phyloP scores from a whole-genome alignment of 2,888 invertebrate genomes.

The Eudasyphora cyanicolor region DNA sequence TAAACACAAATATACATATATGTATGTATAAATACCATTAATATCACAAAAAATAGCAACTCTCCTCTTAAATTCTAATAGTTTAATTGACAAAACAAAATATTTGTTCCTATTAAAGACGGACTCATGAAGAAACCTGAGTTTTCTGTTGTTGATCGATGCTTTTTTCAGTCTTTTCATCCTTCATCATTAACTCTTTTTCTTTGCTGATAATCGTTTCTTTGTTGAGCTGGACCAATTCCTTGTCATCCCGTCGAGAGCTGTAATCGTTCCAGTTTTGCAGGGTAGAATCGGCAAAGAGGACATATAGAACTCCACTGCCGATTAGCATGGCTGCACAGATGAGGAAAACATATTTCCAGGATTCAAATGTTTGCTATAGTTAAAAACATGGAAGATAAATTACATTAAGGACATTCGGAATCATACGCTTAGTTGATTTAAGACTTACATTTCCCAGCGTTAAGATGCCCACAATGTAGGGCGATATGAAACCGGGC shows the following conservation, averaged over 20 bases:
- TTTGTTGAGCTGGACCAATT: slow-evolving; percentile 69
- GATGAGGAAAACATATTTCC: slow-evolving; percentile 84
- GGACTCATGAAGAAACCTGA: background rate
- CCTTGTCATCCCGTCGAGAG: slow-evolving; percentile 71
- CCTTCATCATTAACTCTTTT: background rate
- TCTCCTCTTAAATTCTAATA: background rate
- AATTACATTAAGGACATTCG: background rate
- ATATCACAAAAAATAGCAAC: slow-evolving; percentile 13
- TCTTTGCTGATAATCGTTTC: slow-evolving; percentile 15
- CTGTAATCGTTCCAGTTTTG: slow-evolving; percentile 82
- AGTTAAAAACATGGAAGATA: slow-evolving; percentile 60
- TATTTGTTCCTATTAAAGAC: background rate
- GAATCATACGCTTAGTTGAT: too few relatives aligned
- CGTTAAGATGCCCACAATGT: slow-evolving; percentile 83
- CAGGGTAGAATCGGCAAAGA: slow-evolving; percentile 82
- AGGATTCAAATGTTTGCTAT: slow-evolving; percentile 83
- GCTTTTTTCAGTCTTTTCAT: background rate
- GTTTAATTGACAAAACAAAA: background rate
- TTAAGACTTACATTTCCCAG: slow-evolving; percentile 83
- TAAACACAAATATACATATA: too few relatives aligned
- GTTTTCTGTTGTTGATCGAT: background rate
- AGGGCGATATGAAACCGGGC: slow-evolving; percentile 84
- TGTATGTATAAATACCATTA: background rate
- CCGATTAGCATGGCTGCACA: slow-evolving; percentile 81
- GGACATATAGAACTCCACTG: slow-evolving; percentile 81